phyloP scores from a whole-genome alignment of 1,140 invertebrate genomes.

The Patella vulgata region DNA sequence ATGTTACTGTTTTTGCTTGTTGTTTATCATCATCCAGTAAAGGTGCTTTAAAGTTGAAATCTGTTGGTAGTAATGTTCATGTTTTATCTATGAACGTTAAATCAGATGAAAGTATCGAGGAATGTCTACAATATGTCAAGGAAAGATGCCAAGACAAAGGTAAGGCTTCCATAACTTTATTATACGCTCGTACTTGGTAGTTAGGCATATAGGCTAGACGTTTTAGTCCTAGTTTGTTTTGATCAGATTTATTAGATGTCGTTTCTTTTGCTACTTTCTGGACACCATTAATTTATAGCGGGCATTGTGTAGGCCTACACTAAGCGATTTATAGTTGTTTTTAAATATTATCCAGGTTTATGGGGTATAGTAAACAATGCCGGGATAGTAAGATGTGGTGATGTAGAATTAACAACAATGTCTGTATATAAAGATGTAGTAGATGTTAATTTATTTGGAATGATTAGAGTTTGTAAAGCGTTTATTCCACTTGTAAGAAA shows the following conservation, averaged over 20 bases:
- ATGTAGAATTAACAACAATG: constrained; percentile 87
- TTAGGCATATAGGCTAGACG: neutral
- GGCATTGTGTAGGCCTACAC: constrained; percentile 1
- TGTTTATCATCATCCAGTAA: constrained; percentile 71
- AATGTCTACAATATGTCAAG: constrained; percentile 34
- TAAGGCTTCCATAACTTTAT: neutral
- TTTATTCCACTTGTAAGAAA: constrained; percentile 79
- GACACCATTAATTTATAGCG: neutral
- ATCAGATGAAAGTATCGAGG: constrained; percentile 40
- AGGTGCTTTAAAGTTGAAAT: constrained; percentile 59
- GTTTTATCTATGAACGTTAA: constrained; percentile 52
- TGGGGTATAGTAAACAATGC: constrained; percentile 70
- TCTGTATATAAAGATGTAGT: constrained; percentile 64
- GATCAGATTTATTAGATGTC: neutral
- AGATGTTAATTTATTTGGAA: constrained; percentile 86
- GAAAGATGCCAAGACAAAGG: constrained; percentile 28
- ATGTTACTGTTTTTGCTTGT: constrained; percentile 72
- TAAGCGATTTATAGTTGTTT: no score
- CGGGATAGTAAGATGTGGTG: constrained; percentile 86
- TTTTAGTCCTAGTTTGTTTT: neutral
- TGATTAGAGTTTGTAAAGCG: constrained; percentile 78
- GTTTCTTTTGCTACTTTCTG: neutral
- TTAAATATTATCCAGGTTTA: constrained; percentile 45
- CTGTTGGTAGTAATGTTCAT: constrained; percentile 49
- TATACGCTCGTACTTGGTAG: neutral